These are phyloP conservation scores for Serinus canaria DNA, from an alignment of 2,113 vertebrate genomes.

Conservation along the genomic window DNA sequence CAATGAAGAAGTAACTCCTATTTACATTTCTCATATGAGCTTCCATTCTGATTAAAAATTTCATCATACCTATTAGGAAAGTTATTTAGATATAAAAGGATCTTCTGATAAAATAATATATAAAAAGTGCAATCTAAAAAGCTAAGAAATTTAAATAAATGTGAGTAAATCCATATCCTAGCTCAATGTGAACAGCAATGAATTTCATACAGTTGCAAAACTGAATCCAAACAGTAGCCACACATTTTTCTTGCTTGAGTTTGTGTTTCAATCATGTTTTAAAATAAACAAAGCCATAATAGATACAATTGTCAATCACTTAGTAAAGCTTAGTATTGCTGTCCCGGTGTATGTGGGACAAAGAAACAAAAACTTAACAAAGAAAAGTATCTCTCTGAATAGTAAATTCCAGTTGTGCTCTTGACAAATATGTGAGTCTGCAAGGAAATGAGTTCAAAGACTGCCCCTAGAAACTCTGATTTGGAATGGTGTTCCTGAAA, in stretches of 20 bases:
- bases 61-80: background rate
- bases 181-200: background rate
- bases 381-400: background rate
- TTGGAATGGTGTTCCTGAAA: conserved; percentile 19
- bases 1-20: background rate
- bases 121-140: background rate
- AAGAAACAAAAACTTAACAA: background rate
- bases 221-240: background rate
- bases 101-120: background rate
- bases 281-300: background rate
- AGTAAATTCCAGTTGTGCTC: conserved; percentile 30
- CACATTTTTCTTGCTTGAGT: background rate
- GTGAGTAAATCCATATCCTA: background rate
- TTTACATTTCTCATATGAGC: background rate
- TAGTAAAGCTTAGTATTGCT: background rate
- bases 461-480: conserved; percentile 3
- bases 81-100: background rate
- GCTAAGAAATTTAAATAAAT: background rate
- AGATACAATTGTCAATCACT: background rate
- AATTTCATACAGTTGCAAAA: background rate
- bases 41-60: background rate
- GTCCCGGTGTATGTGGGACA: background rate
- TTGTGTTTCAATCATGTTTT: background rate
- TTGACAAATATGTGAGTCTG: conserved; percentile 24
- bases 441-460: conserved; percentile 28